Base-by-base conservation (phyloP, 1,140 invertebrate species). In the Epicauta chinensis region DNA sequence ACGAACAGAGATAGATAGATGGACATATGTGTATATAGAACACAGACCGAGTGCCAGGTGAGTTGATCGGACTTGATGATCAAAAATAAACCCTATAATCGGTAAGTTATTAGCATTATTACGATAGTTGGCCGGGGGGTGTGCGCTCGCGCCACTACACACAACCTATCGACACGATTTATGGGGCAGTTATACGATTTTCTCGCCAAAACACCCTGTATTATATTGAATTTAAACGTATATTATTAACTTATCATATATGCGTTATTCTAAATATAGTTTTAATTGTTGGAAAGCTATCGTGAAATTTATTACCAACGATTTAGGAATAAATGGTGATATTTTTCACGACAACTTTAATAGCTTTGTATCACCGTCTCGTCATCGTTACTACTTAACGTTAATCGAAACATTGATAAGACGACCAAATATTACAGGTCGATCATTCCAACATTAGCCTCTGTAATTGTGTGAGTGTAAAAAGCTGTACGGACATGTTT, bases 381-480 rank as follows among this genome's bases (percentile, higher is more conserved):
- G 7, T 23, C 23, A 23, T 23, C 23, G n/a, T n/a, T n/a, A n/a
- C n/a, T 7, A 23, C 23, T 23, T 23, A 23, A 23, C 7, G 23
- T 23, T 23, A 23, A 23, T 23, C 17, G 23, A n/a, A n/a, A n/a
- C n/a, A n/a, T n/a, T n/a, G n/a, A n/a, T n/a, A n/a, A n/a, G n/a
- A n/a, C 23, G 4, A 23, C 23, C 23, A n/a, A n/a, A n/a, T 23
- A 23, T 7, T 23, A 23, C 7, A 23, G 23, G 7, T 5, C 34
- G 55, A 58, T 59, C 51, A 51, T 56, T 55, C 49, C 56, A 49
- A 14, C 44, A 56, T 60, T 23, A 63, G 50, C 52, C 47, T 53
- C 40, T 49, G 61, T 61, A 63, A 63, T 63, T 61, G 59, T 59
- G 61, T 61, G 54, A n/a, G 50, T 44, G 58, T 59, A 63, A 63